Percentiles rank a stretch among this genome's conserved stretches.
These are phyloP conservation scores for Brenthis daphne DNA, from an alignment of 2,888 invertebrate genomes.

Conservation along the genomic window DNA sequence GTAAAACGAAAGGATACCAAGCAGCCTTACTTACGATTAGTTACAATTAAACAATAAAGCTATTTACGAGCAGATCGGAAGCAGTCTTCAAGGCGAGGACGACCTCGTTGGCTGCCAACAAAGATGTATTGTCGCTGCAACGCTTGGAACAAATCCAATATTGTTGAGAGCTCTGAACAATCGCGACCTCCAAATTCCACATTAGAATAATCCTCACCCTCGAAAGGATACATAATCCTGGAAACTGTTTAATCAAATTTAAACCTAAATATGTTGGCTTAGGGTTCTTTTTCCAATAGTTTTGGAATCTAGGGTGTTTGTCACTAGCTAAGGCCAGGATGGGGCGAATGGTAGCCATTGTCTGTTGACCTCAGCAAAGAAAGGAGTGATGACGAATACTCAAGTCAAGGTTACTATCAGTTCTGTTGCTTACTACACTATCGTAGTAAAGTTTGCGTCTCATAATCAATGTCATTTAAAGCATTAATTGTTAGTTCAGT, in stretches of 20 bases:
- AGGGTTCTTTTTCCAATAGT: slow-evolving; percentile 41
- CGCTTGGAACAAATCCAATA: slow-evolving; percentile 80
- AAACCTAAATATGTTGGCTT: slow-evolving; percentile 23
- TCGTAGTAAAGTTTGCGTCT: slow-evolving; percentile 48
- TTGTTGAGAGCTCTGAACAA: slow-evolving; percentile 65
- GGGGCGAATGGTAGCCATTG: slow-evolving; percentile 67
- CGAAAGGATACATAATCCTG: slow-evolving; percentile 45
- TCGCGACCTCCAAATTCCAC: slow-evolving; percentile 78
- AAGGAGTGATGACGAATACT: slow-evolving; percentile 70
- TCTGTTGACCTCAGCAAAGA: slow-evolving; percentile 71
- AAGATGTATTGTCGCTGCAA: slow-evolving; percentile 75
- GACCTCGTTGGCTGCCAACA: slow-evolving; percentile 66
- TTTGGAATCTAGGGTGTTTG: slow-evolving; percentile 35
- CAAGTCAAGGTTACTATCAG: slow-evolving; percentile 69
- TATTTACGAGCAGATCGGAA: slow-evolving; percentile 50
- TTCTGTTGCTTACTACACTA: slow-evolving; percentile 44
- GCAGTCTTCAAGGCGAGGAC: slow-evolving; percentile 55
- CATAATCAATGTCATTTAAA: not conserved
- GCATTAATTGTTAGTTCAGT: no score
- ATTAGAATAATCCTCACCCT: slow-evolving; percentile 62
- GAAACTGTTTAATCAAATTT: slow-evolving; percentile 25
- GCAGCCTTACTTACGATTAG: slow-evolving; percentile 43
- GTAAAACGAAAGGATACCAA: slow-evolving; percentile 35
- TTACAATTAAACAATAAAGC: slow-evolving; percentile 47
- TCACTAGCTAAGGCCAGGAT: slow-evolving; percentile 59